Percentiles rank a stretch among this genome's conserved stretches.
Conservation (phyloP, 1,140 invertebrate genomes). For the Liolophura sinensis region DNA sequence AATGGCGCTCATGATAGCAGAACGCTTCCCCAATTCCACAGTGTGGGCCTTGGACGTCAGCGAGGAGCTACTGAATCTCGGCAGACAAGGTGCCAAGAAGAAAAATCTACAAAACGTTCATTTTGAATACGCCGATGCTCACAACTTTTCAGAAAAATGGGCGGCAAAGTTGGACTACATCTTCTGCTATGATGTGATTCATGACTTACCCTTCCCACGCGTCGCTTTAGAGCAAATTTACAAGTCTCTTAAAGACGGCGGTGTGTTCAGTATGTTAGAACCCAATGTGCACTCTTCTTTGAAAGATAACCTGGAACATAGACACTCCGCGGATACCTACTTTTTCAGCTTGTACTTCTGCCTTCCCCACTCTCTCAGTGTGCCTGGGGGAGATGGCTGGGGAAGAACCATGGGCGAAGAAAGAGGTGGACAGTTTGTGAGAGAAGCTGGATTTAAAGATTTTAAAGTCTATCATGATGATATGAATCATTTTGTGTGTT, state of each 20-base stretch:
- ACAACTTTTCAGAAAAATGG: conserved; percentile 18
- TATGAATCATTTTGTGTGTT: too few relatives aligned
- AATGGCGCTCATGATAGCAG: conserved; percentile 11
- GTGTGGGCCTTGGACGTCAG: conserved; percentile 19
- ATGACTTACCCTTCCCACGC: conserved; percentile 28
- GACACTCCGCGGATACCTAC: conserved; percentile 38
- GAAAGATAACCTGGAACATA: conserved; percentile 23
- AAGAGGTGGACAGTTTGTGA: too few relatives aligned
- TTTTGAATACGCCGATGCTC: conserved; percentile 16
- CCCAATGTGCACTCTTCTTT: conserved; percentile 18
- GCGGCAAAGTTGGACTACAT: conserved; percentile 22
- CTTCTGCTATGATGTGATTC: conserved; percentile 22
- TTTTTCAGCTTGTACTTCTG: conserved; percentile 20
- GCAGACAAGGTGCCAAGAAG: conserved; percentile 2
- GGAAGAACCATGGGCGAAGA: too few relatives aligned
- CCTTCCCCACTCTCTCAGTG: conserved; percentile 9
- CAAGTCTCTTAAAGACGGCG: conserved; percentile 21
- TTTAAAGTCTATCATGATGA: too few relatives aligned
- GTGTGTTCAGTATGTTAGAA: conserved; percentile 25
- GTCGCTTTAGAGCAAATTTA: conserved; percentile 20
- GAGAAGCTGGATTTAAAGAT: too few relatives aligned
- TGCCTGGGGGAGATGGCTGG: too few relatives aligned
- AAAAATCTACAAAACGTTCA: conserved; percentile 20
- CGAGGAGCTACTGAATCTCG: conserved; percentile 3
- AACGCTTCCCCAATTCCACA: conserved; percentile 22